phyloP scores from a whole-genome alignment of 2,797 vertebrate species.

The Notolabrus celidotus region DNA sequence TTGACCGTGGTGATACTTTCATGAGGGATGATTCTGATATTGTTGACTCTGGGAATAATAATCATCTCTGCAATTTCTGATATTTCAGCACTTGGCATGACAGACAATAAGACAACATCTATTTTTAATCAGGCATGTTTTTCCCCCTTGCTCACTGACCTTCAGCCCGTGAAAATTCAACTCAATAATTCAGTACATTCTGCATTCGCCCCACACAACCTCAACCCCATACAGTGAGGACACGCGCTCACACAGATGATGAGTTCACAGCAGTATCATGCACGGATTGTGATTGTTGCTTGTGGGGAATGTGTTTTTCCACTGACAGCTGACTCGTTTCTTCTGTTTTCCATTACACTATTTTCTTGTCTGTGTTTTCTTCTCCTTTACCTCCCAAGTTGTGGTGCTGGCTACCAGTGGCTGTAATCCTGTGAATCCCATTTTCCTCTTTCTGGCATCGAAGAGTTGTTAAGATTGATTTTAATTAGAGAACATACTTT shows the following conservation, averaged over 20 bases:
- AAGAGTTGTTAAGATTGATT: constrained; percentile 44
- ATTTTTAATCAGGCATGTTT: constrained; percentile 84
- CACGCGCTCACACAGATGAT: constrained; percentile 25
- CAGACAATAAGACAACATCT: constrained; percentile 85
- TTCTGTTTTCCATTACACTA: constrained; percentile 60
- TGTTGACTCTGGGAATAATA: constrained; percentile 55
- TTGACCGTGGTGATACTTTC: constrained; percentile 22
- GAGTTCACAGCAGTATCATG: constrained; percentile 47
- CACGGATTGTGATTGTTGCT: constrained; percentile 75
- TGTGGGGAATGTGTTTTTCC: constrained; percentile 60
- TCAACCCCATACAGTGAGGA: constrained; percentile 30
- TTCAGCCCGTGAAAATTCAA: constrained; percentile 85
- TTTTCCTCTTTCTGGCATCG: constrained; percentile 41
- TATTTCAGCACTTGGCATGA: constrained; percentile 69
- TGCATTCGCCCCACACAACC: constrained; percentile 59
- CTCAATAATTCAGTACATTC: constrained; percentile 86
- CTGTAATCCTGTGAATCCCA: constrained; percentile 42
- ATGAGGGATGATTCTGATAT: constrained; percentile 48
- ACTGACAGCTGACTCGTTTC: constrained; percentile 71
- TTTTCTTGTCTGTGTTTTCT: constrained; percentile 40
- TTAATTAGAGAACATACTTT: constrained; percentile 31
- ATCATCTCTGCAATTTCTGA: constrained; percentile 66
- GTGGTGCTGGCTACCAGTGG: constrained; percentile 3
- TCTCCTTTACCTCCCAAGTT: constrained; percentile 43
- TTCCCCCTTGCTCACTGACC: constrained; percentile 80